These are phyloP conservation scores for Clupea harengus DNA, from an alignment of 2,113 vertebrate species.

Conservation along the genomic window DNA sequence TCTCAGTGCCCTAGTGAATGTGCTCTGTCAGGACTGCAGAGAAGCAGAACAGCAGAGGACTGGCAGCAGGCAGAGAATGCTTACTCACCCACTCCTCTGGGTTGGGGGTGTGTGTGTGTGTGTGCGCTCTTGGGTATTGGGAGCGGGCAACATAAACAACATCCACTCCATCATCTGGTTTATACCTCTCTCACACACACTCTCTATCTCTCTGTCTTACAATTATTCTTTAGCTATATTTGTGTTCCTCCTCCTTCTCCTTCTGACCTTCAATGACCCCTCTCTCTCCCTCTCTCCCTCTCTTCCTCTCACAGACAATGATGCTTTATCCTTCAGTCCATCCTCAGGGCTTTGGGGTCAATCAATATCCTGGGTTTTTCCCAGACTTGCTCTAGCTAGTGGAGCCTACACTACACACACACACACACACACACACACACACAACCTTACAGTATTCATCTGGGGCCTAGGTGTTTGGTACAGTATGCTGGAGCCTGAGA, in stretches of 20 bases:
- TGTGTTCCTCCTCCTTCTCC: neutral
- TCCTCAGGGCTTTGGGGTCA: neutral
- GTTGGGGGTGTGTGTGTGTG: neutral
- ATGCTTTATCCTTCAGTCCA: neutral
- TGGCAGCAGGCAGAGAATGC: neutral
- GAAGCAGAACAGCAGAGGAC: neutral
- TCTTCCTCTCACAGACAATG: neutral
- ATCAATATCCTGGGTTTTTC: neutral
- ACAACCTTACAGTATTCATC: constrained; percentile 5
- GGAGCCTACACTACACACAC: neutral
- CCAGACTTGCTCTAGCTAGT: neutral
- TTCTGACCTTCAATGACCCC: constrained; percentile 17
- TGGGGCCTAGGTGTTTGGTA: constrained; percentile 20
- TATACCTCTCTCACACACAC: neutral
- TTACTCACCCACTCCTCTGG: neutral
- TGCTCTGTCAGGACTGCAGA: neutral
- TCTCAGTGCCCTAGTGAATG: neutral
- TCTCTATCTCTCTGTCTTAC: neutral
- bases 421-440: constrained; percentile 33
- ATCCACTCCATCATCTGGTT: neutral
- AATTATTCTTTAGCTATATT: neutral
- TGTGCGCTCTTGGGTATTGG: neutral
- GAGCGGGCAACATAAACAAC: neutral
- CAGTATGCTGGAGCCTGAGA: neutral
- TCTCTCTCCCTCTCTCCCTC: neutral